Conservation (phyloP, 2,113 vertebrate species). For the Asarcornis scutulata region DNA sequence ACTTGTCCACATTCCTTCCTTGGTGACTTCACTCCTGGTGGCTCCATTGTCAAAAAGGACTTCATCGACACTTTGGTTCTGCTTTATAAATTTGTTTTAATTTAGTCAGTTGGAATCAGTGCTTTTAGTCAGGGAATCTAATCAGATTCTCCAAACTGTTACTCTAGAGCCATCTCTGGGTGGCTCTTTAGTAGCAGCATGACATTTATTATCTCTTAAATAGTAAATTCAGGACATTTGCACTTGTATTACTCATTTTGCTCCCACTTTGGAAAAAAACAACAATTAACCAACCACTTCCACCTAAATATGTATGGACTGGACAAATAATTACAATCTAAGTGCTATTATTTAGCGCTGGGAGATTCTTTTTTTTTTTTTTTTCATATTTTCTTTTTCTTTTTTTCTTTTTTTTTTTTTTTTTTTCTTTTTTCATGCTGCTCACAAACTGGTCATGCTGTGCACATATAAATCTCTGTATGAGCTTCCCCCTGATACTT, state of each 20-base stretch:
- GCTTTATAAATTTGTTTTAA: not conserved
- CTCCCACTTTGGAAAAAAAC: not conserved
- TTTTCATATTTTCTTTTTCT: not conserved
- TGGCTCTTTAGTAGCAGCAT: not conserved
- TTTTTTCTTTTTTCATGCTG: not conserved
- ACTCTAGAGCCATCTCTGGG: slow-evolving; percentile 42
- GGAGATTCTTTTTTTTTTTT: not conserved
- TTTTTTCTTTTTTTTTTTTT: not conserved
- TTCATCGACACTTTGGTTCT: not conserved
- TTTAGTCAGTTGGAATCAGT: not conserved
- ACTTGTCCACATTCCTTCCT: not conserved
- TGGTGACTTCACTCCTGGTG: not conserved
- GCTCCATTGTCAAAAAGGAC: not conserved
- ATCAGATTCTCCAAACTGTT: not conserved
- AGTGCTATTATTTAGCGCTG: not conserved
- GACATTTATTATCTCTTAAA: not conserved
- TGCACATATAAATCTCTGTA: not conserved
- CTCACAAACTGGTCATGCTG: not conserved
- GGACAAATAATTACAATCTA: not conserved
- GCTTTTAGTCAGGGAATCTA: not conserved
- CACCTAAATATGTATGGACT: not conserved
- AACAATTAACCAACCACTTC: not conserved
- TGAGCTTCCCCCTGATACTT: not conserved
- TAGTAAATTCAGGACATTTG: not conserved
- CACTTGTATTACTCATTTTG: not conserved